Percentiles rank a stretch among this genome's conserved stretches.
Conservation (phyloP, 2,888 invertebrate genomes). For the Himalopsyche tibetana region DNA sequence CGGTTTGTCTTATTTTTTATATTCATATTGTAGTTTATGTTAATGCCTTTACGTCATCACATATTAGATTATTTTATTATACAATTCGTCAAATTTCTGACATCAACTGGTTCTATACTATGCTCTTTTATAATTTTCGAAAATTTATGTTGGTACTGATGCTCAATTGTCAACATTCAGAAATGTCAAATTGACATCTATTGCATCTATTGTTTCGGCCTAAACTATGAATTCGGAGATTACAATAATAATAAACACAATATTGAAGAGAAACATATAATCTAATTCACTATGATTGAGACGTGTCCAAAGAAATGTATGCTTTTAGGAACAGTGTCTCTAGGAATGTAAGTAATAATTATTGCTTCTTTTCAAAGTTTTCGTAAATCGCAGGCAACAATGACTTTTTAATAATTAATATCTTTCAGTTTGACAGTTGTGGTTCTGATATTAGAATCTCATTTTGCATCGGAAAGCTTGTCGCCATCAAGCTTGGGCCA, state of each 20-base stretch:
- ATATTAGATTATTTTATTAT: too few relatives aligned
- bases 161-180: too few relatives aligned
- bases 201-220: background rate
- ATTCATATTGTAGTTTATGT: too few relatives aligned
- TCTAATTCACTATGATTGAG: slow-evolving; percentile 81
- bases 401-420: background rate
- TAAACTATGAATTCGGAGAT: background rate
- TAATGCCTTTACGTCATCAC: too few relatives aligned
- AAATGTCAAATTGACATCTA: slow-evolving; percentile 23
- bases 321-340: slow-evolving; percentile 85
- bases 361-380: slow-evolving; percentile 27
- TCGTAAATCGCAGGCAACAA: background rate
- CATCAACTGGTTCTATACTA: too few relatives aligned
- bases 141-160: too few relatives aligned
- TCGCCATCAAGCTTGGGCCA: slow-evolving; percentile 80
- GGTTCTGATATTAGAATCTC: slow-evolving; percentile 88
- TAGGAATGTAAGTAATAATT: slow-evolving; percentile 82
- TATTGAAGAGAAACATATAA: slow-evolving; percentile 59
- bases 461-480: slow-evolving; percentile 74
- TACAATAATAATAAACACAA: slow-evolving; percentile 52
- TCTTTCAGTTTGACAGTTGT: slow-evolving; percentile 85
- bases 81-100: too few relatives aligned
- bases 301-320: slow-evolving; percentile 90
- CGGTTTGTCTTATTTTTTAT: too few relatives aligned
- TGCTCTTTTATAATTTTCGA: too few relatives aligned